Conservation (phyloP, 1,140 invertebrate species). For the Drosophila tani region DNA sequence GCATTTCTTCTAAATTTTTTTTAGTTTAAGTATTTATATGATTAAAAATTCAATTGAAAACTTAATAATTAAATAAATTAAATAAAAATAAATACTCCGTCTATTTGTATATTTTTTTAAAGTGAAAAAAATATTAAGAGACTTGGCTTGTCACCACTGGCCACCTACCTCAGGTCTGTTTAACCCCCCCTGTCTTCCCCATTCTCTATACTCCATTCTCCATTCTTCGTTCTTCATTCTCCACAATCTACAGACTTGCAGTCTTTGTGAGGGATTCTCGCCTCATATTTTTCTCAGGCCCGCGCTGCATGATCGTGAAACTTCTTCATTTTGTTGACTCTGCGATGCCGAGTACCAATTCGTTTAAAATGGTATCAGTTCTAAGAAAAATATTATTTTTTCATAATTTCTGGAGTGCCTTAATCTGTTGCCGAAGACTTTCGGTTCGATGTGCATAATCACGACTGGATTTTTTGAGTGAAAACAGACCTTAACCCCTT, state of each 20-base stretch:
- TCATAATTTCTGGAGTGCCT: slow-evolving; percentile 84
- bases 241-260: neutral
- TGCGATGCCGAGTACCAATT: slow-evolving; percentile 74
- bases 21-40: neutral
- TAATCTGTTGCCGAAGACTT: slow-evolving; percentile 73
- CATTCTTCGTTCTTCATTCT: neutral
- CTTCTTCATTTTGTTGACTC: slow-evolving; percentile 73
- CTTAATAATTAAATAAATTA: neutral
- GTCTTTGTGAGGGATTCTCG: slow-evolving; percentile 15
- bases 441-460: slow-evolving; percentile 72
- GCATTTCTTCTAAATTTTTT: too few species aligned
- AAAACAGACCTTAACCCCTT: slow-evolving; percentile 36
- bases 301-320: slow-evolving; percentile 45
- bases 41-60: neutral
- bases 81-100: neutral
- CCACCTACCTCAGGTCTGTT: slow-evolving; percentile 33
- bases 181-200: neutral
- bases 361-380: slow-evolving; percentile 84
- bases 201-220: neutral
- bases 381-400: slow-evolving; percentile 84
- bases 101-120: neutral
- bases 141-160: neutral
- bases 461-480: slow-evolving; percentile 52
- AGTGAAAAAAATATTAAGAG: neutral
- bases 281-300: slow-evolving; percentile 54